Evolutionary conservation across 2,113 vertebrate species (phyloP), one percentile per base, ranked within the genome.

Genomic region (Apeltes quadracus): DNA sequence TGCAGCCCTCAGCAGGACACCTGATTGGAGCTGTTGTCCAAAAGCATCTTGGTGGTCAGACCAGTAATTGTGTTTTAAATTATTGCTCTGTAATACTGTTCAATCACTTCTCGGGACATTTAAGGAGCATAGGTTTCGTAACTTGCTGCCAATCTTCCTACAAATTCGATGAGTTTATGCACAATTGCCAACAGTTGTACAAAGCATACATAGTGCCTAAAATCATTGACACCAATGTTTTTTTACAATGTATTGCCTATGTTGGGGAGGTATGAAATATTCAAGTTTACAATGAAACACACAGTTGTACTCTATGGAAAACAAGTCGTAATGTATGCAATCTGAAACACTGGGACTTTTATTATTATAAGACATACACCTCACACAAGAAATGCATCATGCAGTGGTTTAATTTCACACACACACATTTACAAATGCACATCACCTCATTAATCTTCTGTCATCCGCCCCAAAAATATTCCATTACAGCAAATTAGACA

Each of bases 401-500:
- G 39, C 20, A 22, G 46, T 39, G 16, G 32, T 81, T 78, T 73
- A 71, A 57, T 88, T 87, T 25, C 50, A 25, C 5, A 53, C 50
- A n/a, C 48, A 72, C 82, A 82, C 62, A 61, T 77, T 81, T 46
- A 75, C 63, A 38, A 32, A 38, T 50, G 51, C 55, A 62, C 59
- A 70, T 73, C 72, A 71, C 59, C 69, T 81, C 64, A 81, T 87
- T 84, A 84, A 82, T 82, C 75, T 70, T 68, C 77, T 73, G 76
- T 73, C 69, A 84, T 82, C 62, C 72, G 66, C 75, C 79, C 78
- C 78, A 82, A 72, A n/a, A 81, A 80, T 32, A 89, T 72, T 75
- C 69, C 61, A 88, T 90, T 87, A 87, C 61, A 63, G 59, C 55
- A 79, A 84, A 89, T 87, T 81, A 84, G 44, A 39, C 75, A 87